Base-by-base conservation (phyloP, 1,140 invertebrate species). In the Hycleus phaleratus region DNA sequence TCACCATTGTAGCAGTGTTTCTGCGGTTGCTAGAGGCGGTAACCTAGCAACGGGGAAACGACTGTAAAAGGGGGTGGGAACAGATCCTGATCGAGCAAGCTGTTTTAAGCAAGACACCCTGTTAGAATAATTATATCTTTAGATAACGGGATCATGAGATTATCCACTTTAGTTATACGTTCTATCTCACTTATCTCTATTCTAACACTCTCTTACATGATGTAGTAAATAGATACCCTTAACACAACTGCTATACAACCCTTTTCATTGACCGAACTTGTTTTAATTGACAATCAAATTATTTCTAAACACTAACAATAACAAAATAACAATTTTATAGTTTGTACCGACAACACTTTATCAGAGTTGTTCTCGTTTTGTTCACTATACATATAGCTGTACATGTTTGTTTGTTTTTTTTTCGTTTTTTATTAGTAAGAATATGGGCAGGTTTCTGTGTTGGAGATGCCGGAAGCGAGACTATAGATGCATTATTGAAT, bases 101-200 rank as follows among this genome's bases (percentile, higher is more conserved):
- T 73, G 71, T 73, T 73, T 72, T 70, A 73, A 73, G 66, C 69
- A 73, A 73, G 70, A 73, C 70, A 72, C 71, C 70, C 70, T 68
- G 71, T 73, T 71, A 69, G 71, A 72, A 73, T 73, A 73, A 73
- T 73, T 73, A 73, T 71, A 73, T 71, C 69, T 71, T 63, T 65
- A 71, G 71, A 73, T 73, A 73, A 70, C 69, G 64, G 71, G 68
- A 72, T 73, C 71, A 72, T 69, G 70, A 71, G 71, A 73, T 73
- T 72, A 73, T 72, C 70, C 69, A 71, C 68, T 71, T 71, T 70
- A 66, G 64, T 66, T 71, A 18, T 18, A 69, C 64, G 61, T 67
- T 56, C 69, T 62, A 68, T 70, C 66, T 72, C 67, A 62, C 64
- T 73, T 71, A 71, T 71, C 65, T 70, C 56, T 62, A 68, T 61